A percentile compares a stretch with the other conserved stretches of the same genome.
Conservation (phyloP, 2,797 vertebrate species). For the Leontopithecus rosalia region DNA sequence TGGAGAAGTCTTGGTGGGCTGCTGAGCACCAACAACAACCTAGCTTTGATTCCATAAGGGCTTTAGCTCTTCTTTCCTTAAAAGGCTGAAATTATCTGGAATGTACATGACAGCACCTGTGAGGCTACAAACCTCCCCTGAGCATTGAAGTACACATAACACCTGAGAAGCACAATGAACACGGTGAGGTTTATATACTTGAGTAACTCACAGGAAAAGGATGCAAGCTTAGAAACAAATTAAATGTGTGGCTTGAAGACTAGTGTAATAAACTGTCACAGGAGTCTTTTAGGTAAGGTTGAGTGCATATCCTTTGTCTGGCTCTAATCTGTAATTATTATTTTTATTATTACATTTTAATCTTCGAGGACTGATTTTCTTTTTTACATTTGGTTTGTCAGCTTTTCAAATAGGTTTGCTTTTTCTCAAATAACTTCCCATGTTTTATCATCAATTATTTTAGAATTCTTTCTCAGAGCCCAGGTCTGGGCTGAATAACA, state of each 20-base stretch:
- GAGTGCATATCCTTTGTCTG: neutral
- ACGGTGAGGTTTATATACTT: neutral
- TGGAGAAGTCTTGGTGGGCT: neutral
- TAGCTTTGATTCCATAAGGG: neutral
- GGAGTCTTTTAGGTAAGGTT: neutral
- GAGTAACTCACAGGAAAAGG: neutral
- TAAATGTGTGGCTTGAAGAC: neutral
- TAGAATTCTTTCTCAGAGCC: constrained; percentile 50
- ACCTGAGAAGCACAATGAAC: neutral
- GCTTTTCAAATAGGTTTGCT: constrained; percentile 56
- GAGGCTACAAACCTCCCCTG: neutral
- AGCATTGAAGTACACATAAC: neutral
- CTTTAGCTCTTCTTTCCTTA: neutral
- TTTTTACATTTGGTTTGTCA: constrained; percentile 24
- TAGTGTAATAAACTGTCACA: neutral
- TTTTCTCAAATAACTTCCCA: constrained; percentile 43
- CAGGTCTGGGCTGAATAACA: constrained; percentile 77
- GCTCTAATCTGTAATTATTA: constrained; percentile 51
- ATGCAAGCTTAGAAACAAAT: neutral
- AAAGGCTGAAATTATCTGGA: neutral
- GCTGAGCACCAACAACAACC: neutral
- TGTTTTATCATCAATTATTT: constrained; percentile 40
- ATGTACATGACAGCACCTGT: neutral
- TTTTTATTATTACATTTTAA: constrained; percentile 62
- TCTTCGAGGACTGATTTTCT: constrained; percentile 5